These are phyloP conservation scores for Drosophila robusta DNA, from an alignment of 2,888 invertebrate species.

Conservation along the genomic window DNA sequence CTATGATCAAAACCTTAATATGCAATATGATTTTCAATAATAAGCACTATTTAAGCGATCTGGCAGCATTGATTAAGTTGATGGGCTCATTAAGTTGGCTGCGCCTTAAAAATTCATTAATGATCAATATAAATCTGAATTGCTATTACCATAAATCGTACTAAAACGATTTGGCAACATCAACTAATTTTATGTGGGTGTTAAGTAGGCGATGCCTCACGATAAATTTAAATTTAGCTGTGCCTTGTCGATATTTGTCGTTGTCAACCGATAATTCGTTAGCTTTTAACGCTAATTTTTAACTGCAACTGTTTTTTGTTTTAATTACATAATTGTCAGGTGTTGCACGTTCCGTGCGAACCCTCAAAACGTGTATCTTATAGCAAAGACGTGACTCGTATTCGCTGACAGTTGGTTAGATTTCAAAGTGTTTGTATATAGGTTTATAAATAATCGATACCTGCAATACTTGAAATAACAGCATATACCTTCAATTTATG, in stretches of 20 bases:
- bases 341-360: background rate
- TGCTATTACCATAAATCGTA: background rate
- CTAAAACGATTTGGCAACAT: background rate
- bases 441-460: background rate
- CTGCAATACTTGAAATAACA: too few relatives aligned
- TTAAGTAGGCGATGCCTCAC: background rate
- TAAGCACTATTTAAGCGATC: background rate
- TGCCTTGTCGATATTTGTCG: background rate
- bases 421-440: background rate
- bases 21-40: background rate
- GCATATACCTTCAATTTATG: too few relatives aligned
- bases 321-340: background rate
- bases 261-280: background rate
- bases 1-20: background rate
- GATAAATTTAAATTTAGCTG: background rate
- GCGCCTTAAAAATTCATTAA: background rate
- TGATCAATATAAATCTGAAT: background rate
- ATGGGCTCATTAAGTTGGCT: background rate
- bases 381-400: conserved; percentile 3
- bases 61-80: background rate
- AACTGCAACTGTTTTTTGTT: conserved; percentile 4
- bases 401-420: background rate
- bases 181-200: conserved; percentile 4
- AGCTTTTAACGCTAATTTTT: conserved; percentile 2
- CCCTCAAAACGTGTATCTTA: background rate